Percentiles rank a stretch among this genome's conserved stretches.
These are phyloP conservation scores for Druon quercuslanigerum DNA, from an alignment of 1,140 invertebrate genomes.

Conservation along the genomic window DNA sequence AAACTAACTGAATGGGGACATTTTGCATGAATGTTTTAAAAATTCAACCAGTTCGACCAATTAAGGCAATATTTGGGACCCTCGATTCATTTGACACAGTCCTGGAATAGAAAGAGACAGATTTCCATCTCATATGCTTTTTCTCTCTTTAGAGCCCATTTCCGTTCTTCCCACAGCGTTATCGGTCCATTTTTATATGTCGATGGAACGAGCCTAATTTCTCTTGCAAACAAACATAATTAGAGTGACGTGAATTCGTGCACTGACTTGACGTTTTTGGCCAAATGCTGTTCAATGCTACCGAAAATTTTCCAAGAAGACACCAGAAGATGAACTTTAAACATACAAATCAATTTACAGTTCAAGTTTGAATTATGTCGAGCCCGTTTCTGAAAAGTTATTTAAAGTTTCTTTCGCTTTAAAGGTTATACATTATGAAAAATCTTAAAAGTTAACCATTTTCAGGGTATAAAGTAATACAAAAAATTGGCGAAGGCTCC, in stretches of 20 bases:
- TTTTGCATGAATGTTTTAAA: too few relatives aligned
- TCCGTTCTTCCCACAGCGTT: too few relatives aligned
- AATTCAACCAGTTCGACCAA: too few relatives aligned
- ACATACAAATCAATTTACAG: neutral
- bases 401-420: constrained; percentile 22
- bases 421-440: constrained; percentile 12
- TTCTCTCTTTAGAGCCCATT: too few relatives aligned
- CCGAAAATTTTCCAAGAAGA: neutral
- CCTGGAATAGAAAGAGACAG: too few relatives aligned
- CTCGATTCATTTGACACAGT: too few relatives aligned
- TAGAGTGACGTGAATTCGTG: neutral
- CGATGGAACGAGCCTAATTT: too few relatives aligned
- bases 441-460: constrained; percentile 29
- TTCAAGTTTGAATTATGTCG: constrained; percentile 12
- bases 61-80: too few relatives aligned
- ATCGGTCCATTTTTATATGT: too few relatives aligned
- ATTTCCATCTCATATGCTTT: too few relatives aligned
- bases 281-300: neutral
- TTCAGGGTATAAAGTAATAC: constrained; percentile 79
- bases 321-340: neutral
- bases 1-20: too few relatives aligned
- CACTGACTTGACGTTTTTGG: neutral
- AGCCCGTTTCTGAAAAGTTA: constrained; percentile 42
- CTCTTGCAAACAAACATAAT: too few relatives aligned
- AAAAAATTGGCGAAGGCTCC: constrained; percentile 81